These are phyloP conservation scores for Spongilla lacustris DNA, from an alignment of 37 sponge, comb jelly and placozoan species.

Conservation along the genomic window DNA sequence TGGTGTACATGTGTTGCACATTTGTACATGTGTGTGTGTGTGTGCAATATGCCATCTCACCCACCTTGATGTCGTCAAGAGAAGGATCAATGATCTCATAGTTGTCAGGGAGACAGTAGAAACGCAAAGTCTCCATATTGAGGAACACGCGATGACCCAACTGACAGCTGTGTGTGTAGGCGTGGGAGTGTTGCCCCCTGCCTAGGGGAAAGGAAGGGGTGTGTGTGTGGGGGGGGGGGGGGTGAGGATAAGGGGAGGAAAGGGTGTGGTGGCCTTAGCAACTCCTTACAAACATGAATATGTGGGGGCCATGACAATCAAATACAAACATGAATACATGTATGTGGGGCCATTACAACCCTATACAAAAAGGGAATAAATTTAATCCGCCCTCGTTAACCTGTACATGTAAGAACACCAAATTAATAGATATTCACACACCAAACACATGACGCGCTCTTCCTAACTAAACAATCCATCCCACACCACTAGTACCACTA, in stretches of 20 bases:
- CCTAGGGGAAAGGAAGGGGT: slow-evolving; percentile 40
- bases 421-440: no score
- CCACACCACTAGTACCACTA: background rate
- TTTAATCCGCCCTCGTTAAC: no score
- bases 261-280: no score
- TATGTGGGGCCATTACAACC: no score
- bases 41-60: no score
- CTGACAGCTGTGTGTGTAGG: slow-evolving; percentile 92
- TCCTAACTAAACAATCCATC: no score
- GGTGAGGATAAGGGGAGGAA: background rate
- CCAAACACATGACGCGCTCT: no score
- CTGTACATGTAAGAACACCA: no score
- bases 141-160: slow-evolving; percentile 89
- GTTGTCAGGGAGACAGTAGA: slow-evolving; percentile 98
- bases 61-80: slow-evolving; percentile 95
- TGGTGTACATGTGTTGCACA: slow-evolving; percentile 4
- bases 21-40: background rate
- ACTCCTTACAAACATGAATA: no score
- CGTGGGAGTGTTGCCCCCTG: slow-evolving; percentile 91
- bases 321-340: no score
- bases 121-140: slow-evolving; percentile 85
- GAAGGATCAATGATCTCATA: slow-evolving; percentile 97
- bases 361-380: no score
- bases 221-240: background rate
- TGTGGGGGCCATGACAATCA: no score